A percentile compares a stretch with the other conserved stretches of the same genome.
Conservation (phyloP, 2,113 vertebrate genomes). For the Clarias magur region DNA sequence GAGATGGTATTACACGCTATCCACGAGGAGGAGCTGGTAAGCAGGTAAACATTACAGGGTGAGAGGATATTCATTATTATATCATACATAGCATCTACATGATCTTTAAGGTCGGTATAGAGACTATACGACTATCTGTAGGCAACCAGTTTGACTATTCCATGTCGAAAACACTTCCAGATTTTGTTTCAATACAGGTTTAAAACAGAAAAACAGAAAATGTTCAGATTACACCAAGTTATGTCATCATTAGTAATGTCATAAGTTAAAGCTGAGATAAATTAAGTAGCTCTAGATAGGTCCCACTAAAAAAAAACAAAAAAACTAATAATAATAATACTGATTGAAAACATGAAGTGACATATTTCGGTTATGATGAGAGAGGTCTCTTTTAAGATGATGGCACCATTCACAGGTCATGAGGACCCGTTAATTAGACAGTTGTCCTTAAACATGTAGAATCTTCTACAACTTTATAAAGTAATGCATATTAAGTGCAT, state of each 20-base stretch:
- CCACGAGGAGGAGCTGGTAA: slow-evolving; percentile 54
- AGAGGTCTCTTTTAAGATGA: background rate
- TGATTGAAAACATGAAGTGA: background rate
- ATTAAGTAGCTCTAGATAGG: background rate
- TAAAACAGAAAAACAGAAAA: background rate
- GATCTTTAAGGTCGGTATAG: background rate
- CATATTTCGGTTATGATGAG: background rate
- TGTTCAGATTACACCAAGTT: background rate
- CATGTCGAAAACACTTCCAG: background rate
- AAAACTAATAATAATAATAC: background rate
- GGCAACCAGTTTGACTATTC: too few species aligned
- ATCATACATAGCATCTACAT: background rate
- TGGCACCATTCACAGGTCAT: background rate
- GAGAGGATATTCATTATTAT: background rate
- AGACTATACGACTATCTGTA: too few species aligned
- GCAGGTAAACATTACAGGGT: slow-evolving; percentile 55
- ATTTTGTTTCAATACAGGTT: background rate
- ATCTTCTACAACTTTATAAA: background rate
- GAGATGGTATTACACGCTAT: slow-evolving; percentile 66
- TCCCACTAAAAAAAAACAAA: background rate
- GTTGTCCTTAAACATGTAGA: background rate
- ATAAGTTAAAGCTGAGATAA: background rate
- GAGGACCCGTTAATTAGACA: background rate
- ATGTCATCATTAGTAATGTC: too few species aligned
- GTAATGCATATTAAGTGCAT: background rate